Base-by-base conservation (phyloP, 2,888 invertebrate genomes). In the Odontomyia ornata region DNA sequence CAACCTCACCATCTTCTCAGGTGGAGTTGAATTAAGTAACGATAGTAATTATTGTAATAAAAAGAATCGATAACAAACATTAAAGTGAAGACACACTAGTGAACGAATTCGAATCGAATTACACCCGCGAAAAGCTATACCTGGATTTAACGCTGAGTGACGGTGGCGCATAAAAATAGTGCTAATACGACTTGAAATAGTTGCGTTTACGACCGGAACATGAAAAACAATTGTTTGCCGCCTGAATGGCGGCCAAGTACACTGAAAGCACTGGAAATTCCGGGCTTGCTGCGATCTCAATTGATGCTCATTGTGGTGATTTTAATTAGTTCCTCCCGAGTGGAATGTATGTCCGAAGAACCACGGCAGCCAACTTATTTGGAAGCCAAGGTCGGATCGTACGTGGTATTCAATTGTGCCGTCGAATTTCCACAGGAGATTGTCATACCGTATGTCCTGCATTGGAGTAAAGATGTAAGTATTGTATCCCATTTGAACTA, bases 401-500 rank as follows among this genome's bases (percentile, higher is more conserved):
- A 86, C 83, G 86, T 85, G 76, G 85, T 86, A 77, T 87, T 87
- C 81, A 86, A 86, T 83, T 87, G 87, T 81, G 85, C 84, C 77
- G 91, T 97, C 82, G 94, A 95, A 87, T 96, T 95, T 86, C 95
- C 95, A 79, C 93, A 95, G 85, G 93, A 93, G 83, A 91, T 92
- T 83, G 92, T 92, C 82, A 94, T 95, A 82, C 94, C 95, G 9
- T 96, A 95, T 86, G 92, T 94, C 83, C 89, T 97, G 77, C 92
- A 93, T 84, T 97, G 97, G 97, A 94, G 93, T 84, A 95, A 95
- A 88, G 94, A 94, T 85, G 95, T 95, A 88, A 92, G 93, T 88
- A 80, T 77, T 60, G n/a, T n/a, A n/a, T n/a, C n/a, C n/a, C n/a
- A n/a, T n/a, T n/a, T n/a, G n/a, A n/a, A n/a, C n/a, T n/a, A n/a